These are phyloP conservation scores for Chaunax sp. DNA, from an alignment of 2,797 vertebrate genomes.

Conservation along the genomic window DNA sequence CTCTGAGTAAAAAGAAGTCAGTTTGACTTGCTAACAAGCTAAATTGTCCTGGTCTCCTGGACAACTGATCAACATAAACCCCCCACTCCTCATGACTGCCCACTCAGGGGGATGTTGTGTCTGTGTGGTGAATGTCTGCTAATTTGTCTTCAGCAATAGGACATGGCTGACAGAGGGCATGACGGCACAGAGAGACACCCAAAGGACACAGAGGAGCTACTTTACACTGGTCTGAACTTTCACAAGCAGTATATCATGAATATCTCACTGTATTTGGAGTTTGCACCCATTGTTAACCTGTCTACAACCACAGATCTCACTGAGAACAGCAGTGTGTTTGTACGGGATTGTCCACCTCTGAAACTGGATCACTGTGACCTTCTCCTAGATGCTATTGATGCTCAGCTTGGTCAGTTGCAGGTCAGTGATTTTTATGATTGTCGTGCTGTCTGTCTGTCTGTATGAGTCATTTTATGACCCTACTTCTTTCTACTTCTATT, in stretches of 20 bases:
- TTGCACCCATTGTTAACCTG: neutral
- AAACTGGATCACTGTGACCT: slow-evolving; percentile 66
- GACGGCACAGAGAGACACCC: slow-evolving; percentile 19
- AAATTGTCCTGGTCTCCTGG: slow-evolving; percentile 69
- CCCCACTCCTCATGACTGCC: slow-evolving; percentile 6
- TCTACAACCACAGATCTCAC: slow-evolving; percentile 60
- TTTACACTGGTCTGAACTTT: slow-evolving; percentile 67
- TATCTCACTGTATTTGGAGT: neutral
- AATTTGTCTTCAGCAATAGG: slow-evolving; percentile 28
- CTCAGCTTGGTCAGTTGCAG: slow-evolving; percentile 75
- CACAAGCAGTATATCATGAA: neutral
- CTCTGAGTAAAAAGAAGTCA: slow-evolving; percentile 32
- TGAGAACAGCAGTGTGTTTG: slow-evolving; percentile 11
- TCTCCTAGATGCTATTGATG: slow-evolving; percentile 76
- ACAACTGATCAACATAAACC: slow-evolving; percentile 69
- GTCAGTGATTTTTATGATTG: slow-evolving; percentile 49
- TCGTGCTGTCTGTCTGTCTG: neutral
- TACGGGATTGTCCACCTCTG: neutral
- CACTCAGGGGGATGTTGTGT: slow-evolving; percentile 27
- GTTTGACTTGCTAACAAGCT: slow-evolving; percentile 42
- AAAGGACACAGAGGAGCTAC: slow-evolving; percentile 63
- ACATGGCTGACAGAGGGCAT: slow-evolving; percentile 64
- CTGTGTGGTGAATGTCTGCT: slow-evolving; percentile 22
- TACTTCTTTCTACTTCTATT: neutral
- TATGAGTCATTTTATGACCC: neutral